Base-by-base conservation (phyloP, 2,797 vertebrate species). In the Anguilla anguilla region DNA sequence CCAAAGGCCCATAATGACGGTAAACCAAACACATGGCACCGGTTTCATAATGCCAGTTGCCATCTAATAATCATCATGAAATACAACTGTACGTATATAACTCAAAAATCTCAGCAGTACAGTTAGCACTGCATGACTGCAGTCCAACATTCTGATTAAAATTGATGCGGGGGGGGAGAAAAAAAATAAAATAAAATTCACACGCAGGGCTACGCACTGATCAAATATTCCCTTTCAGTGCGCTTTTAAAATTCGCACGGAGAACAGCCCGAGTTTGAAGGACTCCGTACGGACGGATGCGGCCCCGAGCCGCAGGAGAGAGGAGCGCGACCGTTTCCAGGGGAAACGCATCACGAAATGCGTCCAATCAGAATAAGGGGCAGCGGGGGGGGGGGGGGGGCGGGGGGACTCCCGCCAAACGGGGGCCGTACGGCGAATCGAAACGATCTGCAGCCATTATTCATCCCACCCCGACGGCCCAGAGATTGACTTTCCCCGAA, bases 141-240 rank as follows among this genome's bases (percentile, higher is more conserved):
- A 86, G 2, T 43, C 53, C 51, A 53, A 5, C 31, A 11, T 28
- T 19, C 0, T 64, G 55, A 85, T 85, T 64, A 85, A n/a, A 67
- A 67, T 7, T 6, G 0, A 6, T 67, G 2, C n/a, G 5, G 4
- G 25, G 61, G 11, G 49, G 0, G 11, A 22, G 0, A 7, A 43
- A 43, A 43, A 39, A 79, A 19, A n/a, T n/a, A n/a, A 61, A 85
- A 49, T 19, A 85, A 13, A 39, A 6, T 2, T 15, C 11, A 15
- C 11, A 15, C 13, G 11, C 10, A 0, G 17, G 84, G 10, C 59
- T 72, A 11, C 17, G 85, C 57, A 31, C 86, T 83, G 3, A 87
- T 87, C 79, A 87, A 83, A 83, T 7, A 83, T 83, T 87, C 86
- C 51, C 87, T 82, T 88, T 88, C 64, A 74, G 61, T 10, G 31